These are phyloP conservation scores for Macropis europaea DNA, from an alignment of 2,888 invertebrate species.

Conservation along the genomic window DNA sequence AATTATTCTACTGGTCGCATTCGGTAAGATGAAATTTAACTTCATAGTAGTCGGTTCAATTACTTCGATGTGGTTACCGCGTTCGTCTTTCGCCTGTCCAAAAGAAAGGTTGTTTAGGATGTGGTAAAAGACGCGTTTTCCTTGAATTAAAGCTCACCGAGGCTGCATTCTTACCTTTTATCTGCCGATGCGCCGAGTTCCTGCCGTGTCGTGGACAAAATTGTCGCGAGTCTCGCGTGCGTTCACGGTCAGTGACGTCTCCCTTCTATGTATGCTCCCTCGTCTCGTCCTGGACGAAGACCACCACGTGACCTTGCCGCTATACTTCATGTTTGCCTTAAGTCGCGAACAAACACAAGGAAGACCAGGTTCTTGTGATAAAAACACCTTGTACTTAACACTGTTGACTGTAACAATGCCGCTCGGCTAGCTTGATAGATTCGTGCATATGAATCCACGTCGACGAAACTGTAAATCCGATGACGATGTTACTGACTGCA, in stretches of 20 bases:
- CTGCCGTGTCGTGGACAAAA: conserved; percentile 48
- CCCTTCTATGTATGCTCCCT: conserved; percentile 50
- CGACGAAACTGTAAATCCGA: not conserved
- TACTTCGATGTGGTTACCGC: not conserved
- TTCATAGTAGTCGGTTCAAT: no score
- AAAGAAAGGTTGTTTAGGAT: conserved; percentile 9
- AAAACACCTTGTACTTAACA: not conserved
- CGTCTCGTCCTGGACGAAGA: conserved; percentile 52
- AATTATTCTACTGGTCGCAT: not conserved
- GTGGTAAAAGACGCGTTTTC: conserved; percentile 14
- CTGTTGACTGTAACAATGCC: no score
- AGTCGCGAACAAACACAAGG: conserved; percentile 22
- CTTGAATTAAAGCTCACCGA: conserved; percentile 28
- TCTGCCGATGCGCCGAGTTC: conserved; percentile 43
- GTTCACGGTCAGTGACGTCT: conserved; percentile 66
- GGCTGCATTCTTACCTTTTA: conserved; percentile 47
- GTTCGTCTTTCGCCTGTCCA: not conserved
- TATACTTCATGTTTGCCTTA: conserved; percentile 28
- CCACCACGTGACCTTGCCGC: conserved; percentile 55
- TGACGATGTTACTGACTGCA: no score
- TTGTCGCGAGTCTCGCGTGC: conserved; percentile 61
- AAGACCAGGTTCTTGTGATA: not conserved
- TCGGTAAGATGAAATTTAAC: not conserved
- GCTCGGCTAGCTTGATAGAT: no score
- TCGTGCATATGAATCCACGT: no score